Evolutionary conservation across 2,888 invertebrate species (phyloP), one percentile per base, ranked within the genome.

Genomic region (Coelogynopora nodosa): DNA sequence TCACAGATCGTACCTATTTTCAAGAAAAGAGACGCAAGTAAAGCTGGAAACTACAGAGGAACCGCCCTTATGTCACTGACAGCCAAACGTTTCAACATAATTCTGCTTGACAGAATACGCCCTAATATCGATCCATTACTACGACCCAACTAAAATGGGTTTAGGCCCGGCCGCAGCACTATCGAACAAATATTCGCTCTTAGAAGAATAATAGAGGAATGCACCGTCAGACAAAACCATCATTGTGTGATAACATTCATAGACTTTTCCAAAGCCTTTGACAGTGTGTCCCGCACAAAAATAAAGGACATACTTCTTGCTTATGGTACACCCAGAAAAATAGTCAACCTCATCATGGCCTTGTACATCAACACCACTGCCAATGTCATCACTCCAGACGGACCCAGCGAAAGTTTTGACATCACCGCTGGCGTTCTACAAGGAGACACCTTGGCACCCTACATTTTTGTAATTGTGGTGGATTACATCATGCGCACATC

Each of bases 21-120:
- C 74, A 74, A 74, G 74, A 74, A 74, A 74, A 26, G 27, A 74
- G 5, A 74, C 27, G 74, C 74, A 74, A 74, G 74, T 74, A 74
- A 74, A 74, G 74, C 10, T 13, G 74, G 74, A 74, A 74, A 74
- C 74, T 74, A 74, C 23, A 74, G 74, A 74, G 74, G 74, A 5
- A 74, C 23, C 23, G 10, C 74, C 74, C 27, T 74, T 74, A 13
- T 74, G 74, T 74, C 74, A 74, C 23, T 74, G 74, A 74, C 74
- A 74, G 74, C 74, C 5, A 74, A 74, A 74, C 74, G 5, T 5
- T 74, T 74, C 74, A 74, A 23, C 18, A 74, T 10, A 23, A 74
- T 74, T 23, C 23, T 74, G 74, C 74, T 74, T 74, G 74, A 74
- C 74, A 13, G 74, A 74, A 74, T 74, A 74, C 27, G 74, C 74